Evolutionary conservation across 2,888 invertebrate genomes (phyloP), one percentile per base, ranked within the genome.

Genomic region (Megastigmus dorsalis): DNA sequence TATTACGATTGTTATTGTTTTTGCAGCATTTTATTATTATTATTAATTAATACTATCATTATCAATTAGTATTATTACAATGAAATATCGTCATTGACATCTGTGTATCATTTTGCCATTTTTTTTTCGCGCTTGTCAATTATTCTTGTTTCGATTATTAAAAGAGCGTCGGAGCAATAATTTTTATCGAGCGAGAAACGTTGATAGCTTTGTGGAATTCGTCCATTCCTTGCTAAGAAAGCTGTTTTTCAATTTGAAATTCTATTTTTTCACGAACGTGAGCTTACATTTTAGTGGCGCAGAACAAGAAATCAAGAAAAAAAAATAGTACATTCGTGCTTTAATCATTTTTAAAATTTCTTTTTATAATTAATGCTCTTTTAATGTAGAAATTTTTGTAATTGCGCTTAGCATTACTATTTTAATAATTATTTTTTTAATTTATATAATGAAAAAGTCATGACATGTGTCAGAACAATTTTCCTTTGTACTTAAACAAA

Each of bases 1-100:
- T 75, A 80, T 81, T 80, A 79, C 78, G 75, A 80, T 80, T 81
- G 80, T 82, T 81, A 80, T 79, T 78, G 78, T 80, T 77, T 73
- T 79, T 72, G 72, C 74, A 76, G 70, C 74, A 79, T 80, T 77
- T 79, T 82, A 80, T 81, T 80, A 80, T 77, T 78, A 80, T 78
- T 79, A 41, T 68, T 69, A 41, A 76, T 78, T 75, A 76, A 75
- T 77, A 70, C 75, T 76, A 68, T 68, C 57, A 78, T 28, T 72
- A 74, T 69, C 33, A 36, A 65, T 71, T 65, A 77, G 74, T 71
- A 77, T 74, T 72, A 77, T 74, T 59, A 63, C 38, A 60, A 60
- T 18, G 43, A 62, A 69, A 13, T 55, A 66, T 66, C 60, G 65
- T 69, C 66, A 69, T 66, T 70, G 66, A 73, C 54, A 76, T 48